Conservation (phyloP, 2,113 vertebrate genomes). For the Paramormyrops kingsleyae region DNA sequence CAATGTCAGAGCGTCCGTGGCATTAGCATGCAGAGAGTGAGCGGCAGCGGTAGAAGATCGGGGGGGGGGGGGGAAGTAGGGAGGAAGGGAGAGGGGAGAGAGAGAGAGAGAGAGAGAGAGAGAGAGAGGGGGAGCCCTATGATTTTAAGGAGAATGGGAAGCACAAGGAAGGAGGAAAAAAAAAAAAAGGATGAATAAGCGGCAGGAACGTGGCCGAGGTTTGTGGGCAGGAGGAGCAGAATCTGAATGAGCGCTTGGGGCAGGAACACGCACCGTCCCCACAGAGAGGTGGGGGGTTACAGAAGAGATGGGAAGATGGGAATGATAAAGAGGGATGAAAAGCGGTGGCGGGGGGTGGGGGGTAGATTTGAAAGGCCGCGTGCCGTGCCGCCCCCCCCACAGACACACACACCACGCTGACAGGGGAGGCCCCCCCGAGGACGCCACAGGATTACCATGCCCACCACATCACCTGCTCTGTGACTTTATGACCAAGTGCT, state of each 20-base stretch:
- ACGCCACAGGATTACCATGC: not conserved
- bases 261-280: too few relatives aligned
- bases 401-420: not conserved
- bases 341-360: not conserved
- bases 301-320: not conserved
- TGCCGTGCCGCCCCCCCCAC: not conserved
- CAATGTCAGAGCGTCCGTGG: not conserved
- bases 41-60: not conserved
- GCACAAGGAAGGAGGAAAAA: not conserved
- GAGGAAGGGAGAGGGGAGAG: not conserved
- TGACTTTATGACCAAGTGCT: not conserved
- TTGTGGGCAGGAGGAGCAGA: not conserved
- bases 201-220: not conserved
- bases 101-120: not conserved
- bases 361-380: not conserved
- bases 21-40: not conserved
- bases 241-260: not conserved
- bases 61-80: not conserved
- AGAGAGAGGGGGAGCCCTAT: not conserved
- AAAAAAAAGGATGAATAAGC: not conserved
- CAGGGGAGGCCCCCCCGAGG: not conserved
- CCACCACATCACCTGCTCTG: not conserved
- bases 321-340: not conserved
- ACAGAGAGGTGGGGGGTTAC: too few relatives aligned
- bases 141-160: not conserved